These are phyloP conservation scores for Macrocentrus cingulum DNA, from an alignment of 1,140 invertebrate genomes.

Conservation along the genomic window DNA sequence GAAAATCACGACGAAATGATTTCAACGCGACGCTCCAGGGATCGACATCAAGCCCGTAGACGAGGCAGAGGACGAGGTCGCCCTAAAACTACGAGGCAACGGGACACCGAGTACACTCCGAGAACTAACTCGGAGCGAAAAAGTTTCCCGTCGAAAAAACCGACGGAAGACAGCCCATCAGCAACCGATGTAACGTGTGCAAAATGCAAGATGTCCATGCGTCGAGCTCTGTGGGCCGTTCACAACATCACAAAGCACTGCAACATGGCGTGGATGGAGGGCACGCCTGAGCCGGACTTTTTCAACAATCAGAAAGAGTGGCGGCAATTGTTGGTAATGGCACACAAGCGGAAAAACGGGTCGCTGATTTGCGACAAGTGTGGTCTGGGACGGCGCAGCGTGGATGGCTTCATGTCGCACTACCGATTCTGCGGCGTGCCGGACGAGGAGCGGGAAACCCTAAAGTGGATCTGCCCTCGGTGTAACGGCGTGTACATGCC, in stretches of 20 bases:
- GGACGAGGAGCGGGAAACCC: constrained; percentile 59
- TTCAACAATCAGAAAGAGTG: constrained; percentile 47
- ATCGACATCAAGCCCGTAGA: no score
- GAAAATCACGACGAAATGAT: no score
- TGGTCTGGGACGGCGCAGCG: constrained; percentile 58
- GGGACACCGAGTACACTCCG: constrained; percentile 18
- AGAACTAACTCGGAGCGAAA: neutral
- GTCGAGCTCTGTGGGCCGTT: constrained; percentile 43
- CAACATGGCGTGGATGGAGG: constrained; percentile 55
- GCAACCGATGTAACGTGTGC: constrained; percentile 35
- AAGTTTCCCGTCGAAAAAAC: no score
- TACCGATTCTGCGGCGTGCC: constrained; percentile 64
- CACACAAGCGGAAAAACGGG: constrained; percentile 48
- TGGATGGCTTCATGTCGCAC: constrained; percentile 66
- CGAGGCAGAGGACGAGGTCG: neutral
- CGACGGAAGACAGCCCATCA: constrained; percentile 6
- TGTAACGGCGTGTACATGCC: constrained; percentile 63
- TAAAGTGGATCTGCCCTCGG: constrained; percentile 59
- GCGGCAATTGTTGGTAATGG: constrained; percentile 36
- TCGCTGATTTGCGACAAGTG: constrained; percentile 64
- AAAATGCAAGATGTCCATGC: constrained; percentile 44
- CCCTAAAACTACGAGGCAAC: neutral
- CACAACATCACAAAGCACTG: constrained; percentile 59
- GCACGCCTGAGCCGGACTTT: constrained; percentile 47
- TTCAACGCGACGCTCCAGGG: no score